These are phyloP conservation scores for Nymphalis io DNA, from an alignment of 1,140 invertebrate genomes.

Conservation along the genomic window DNA sequence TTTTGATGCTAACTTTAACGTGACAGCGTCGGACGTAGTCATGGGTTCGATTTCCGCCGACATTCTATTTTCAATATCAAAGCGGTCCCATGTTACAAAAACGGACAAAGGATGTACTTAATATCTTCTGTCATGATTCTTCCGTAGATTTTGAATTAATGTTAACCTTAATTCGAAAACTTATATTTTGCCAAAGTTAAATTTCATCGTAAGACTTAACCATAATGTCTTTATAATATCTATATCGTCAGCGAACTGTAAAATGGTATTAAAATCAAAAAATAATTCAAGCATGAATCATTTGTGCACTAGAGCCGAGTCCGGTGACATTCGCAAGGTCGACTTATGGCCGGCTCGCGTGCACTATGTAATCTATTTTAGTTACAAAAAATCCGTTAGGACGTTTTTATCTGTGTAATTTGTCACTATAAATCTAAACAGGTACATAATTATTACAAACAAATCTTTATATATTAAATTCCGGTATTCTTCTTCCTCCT, in stretches of 20 bases:
- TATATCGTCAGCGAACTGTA: neutral
- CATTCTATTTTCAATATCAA: constrained; percentile 23
- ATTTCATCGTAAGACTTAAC: no score
- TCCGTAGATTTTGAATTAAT: no score
- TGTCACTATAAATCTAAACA: neutral
- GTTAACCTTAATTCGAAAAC: no score
- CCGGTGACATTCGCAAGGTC: constrained; percentile 42
- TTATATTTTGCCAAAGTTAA: no score
- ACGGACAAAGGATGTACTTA: neutral
- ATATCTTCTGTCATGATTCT: neutral
- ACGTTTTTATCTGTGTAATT: constrained; percentile 5
- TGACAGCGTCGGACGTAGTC: constrained; percentile 28
- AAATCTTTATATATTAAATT: no score
- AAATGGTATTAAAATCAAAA: constrained; percentile 26
- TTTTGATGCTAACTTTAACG: constrained; percentile 33
- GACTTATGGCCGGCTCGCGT: constrained; percentile 24
- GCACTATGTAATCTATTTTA: constrained; percentile 26
- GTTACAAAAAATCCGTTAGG: constrained; percentile 8
- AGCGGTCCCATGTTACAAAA: neutral
- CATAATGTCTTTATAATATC: no score
- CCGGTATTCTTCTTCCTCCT: no score
- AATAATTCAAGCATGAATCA: constrained; percentile 39
- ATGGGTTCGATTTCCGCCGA: constrained; percentile 41
- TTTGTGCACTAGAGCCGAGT: constrained; percentile 27
- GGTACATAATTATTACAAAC: neutral